Conservation (phyloP, 2,797 vertebrate species). For the Erethizon dorsatum region DNA sequence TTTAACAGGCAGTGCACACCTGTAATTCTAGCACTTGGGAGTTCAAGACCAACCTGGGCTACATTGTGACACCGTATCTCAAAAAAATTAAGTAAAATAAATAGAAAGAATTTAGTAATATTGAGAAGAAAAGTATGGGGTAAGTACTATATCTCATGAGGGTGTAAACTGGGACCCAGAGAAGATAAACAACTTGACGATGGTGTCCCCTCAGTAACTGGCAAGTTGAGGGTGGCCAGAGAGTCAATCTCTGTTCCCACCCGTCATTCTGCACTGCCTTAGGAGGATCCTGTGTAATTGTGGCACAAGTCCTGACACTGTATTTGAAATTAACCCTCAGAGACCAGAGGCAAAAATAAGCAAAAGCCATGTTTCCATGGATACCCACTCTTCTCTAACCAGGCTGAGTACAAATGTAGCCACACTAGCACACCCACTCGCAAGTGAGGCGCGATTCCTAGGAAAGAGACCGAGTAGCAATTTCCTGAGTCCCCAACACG, state of each 20-base stretch:
- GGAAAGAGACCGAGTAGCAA: not conserved
- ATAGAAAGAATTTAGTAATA: not conserved
- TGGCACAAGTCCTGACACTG: not conserved
- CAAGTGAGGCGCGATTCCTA: not conserved
- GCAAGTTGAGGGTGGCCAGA: not conserved
- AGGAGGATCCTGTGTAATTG: not conserved
- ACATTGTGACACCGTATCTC: not conserved
- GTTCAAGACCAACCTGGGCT: not conserved
- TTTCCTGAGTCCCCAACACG: not conserved
- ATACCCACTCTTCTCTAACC: conserved; percentile 15
- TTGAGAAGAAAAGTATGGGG: not conserved
- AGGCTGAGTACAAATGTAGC: conserved; percentile 36
- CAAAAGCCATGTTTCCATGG: conserved; percentile 69
- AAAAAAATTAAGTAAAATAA: not conserved
- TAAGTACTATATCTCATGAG: not conserved
- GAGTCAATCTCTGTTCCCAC: not conserved
- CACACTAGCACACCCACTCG: not conserved
- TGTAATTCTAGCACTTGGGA: not conserved
- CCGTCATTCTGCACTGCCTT: not conserved
- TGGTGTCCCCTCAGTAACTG: not conserved
- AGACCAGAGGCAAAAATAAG: not conserved
- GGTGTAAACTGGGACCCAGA: not conserved
- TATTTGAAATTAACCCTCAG: conserved; percentile 52
- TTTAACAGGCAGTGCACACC: not conserved
- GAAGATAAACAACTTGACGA: not conserved